phyloP scores from a whole-genome alignment of 2,797 vertebrate genomes.

The Schizopygopsis malacanthus region DNA sequence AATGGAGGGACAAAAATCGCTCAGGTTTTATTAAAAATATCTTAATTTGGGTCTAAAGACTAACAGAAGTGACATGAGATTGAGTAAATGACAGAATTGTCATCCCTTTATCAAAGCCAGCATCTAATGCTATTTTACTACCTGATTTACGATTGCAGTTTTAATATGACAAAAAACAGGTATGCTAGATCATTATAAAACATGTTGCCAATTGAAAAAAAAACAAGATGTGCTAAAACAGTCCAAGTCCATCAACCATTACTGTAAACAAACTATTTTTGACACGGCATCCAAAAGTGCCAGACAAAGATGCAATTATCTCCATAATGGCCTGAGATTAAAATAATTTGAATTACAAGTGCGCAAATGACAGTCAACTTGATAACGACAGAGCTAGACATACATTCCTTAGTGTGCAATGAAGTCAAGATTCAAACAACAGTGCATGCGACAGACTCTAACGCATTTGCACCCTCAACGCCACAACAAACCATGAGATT shows the following conservation, averaged over 20 bases:
- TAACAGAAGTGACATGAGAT: neutral
- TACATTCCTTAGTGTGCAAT: neutral
- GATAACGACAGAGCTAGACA: neutral
- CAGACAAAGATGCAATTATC: constrained; percentile 37
- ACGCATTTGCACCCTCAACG: neutral
- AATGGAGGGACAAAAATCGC: neutral
- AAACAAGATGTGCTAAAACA: neutral
- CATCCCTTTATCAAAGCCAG: neutral
- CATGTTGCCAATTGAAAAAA: neutral
- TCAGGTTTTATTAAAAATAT: neutral
- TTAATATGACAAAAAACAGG: neutral
- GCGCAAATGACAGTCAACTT: neutral
- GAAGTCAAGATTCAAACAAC: neutral
- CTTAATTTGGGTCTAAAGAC: neutral
- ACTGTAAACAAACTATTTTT: constrained; percentile 19
- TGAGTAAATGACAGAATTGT: neutral
- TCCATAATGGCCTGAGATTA: constrained; percentile 11
- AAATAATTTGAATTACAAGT: constrained; percentile 19
- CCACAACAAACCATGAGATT: neutral
- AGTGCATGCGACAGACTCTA: neutral
- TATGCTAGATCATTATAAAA: neutral
- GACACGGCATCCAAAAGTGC: constrained; percentile 9
- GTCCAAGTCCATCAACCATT: constrained; percentile 18
- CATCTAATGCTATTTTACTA: neutral
- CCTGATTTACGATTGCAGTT: neutral